phyloP scores from a whole-genome alignment of 2,113 vertebrate species.

The Ovibos moschatus region DNA sequence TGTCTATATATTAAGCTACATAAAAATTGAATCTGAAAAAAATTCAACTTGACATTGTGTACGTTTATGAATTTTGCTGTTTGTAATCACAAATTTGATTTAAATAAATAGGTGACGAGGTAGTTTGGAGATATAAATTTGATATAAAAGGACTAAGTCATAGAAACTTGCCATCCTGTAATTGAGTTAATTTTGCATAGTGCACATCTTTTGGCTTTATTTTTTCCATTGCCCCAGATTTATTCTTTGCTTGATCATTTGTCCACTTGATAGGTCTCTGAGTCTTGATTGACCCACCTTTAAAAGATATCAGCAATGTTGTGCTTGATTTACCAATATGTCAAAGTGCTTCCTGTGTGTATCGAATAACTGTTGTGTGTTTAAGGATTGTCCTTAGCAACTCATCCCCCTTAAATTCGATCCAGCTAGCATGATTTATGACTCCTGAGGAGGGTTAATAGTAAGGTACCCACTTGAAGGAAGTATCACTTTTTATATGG shows the following conservation, averaged over 20 bases:
- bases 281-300: background rate
- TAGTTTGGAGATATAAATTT: background rate
- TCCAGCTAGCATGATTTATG: background rate
- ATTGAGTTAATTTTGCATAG: slow-evolving; percentile 10
- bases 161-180: background rate
- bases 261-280: background rate
- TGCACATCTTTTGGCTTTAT: background rate
- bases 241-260: background rate
- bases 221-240: background rate
- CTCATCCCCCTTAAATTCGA: background rate
- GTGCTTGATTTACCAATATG: background rate
- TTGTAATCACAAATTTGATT: background rate
- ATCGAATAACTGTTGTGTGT: background rate
- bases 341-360: background rate
- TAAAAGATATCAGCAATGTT: background rate
- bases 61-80: background rate
- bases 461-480: background rate
- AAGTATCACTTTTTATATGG: background rate
- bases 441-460: background rate
- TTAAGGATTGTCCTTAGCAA: background rate
- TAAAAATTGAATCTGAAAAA: background rate
- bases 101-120: background rate
- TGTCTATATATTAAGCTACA: background rate
- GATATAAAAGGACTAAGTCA: background rate
- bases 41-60: background rate